phyloP scores from a whole-genome alignment of 2,797 vertebrate genomes.

The Hafferia zeledoni region DNA sequence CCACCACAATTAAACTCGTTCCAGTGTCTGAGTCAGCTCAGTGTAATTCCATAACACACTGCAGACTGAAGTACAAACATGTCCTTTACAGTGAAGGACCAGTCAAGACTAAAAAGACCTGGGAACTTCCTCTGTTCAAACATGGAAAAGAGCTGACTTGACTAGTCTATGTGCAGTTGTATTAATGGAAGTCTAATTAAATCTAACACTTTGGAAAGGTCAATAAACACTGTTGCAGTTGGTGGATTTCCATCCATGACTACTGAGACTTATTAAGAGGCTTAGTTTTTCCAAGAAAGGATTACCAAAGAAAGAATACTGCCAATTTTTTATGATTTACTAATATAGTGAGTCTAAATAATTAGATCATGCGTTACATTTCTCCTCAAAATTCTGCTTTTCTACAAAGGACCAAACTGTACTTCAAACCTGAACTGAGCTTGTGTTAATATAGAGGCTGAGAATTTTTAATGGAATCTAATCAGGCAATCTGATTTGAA shows the following conservation, averaged over 20 bases:
- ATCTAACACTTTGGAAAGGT: conserved; percentile 47
- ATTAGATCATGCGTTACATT: conserved; percentile 13
- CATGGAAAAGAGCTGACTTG: conserved; percentile 4
- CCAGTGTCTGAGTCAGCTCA: background rate
- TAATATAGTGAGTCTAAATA: conserved; percentile 22
- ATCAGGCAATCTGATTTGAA: background rate
- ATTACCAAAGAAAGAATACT: conserved; percentile 47
- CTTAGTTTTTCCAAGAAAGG: conserved; percentile 61
- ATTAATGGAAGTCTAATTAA: conserved; percentile 56
- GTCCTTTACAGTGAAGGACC: background rate
- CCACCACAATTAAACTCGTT: background rate
- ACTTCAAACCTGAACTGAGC: background rate
- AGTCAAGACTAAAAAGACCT: background rate
- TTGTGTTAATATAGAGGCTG: background rate
- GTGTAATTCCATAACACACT: background rate
- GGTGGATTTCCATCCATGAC: conserved; percentile 35
- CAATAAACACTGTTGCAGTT: conserved; percentile 47
- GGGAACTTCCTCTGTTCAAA: background rate
- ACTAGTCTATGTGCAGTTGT: conserved; percentile 5
- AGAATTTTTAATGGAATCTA: background rate
- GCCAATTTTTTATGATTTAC: conserved; percentile 17
- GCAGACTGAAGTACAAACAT: background rate
- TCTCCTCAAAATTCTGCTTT: conserved; percentile 13
- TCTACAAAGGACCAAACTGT: background rate
- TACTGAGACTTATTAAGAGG: conserved; percentile 55